phyloP scores from a whole-genome alignment of 2,113 vertebrate species.

The Actinemys pallida region DNA sequence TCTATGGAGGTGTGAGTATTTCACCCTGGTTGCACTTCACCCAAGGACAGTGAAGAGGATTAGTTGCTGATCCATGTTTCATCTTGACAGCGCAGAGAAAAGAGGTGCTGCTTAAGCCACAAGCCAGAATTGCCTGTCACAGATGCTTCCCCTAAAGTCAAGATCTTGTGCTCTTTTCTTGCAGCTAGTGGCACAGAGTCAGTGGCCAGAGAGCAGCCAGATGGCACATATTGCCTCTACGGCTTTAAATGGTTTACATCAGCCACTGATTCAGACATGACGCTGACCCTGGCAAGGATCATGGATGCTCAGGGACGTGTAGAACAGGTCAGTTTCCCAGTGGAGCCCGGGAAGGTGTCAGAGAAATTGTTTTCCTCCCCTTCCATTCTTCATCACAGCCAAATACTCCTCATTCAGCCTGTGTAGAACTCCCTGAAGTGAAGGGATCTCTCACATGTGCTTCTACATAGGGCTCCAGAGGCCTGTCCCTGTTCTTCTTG shows the following conservation, averaged over 20 bases:
- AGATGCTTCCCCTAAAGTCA: background rate
- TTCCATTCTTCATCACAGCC: background rate
- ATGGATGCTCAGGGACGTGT: slow-evolving; percentile 76
- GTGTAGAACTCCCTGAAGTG: background rate
- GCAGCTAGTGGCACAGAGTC: slow-evolving; percentile 86
- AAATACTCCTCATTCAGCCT: background rate
- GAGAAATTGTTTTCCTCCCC: background rate
- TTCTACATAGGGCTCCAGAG: slow-evolving; percentile 80
- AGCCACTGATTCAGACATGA: slow-evolving; percentile 88
- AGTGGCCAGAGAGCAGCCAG: slow-evolving; percentile 80
- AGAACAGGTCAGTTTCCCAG: slow-evolving; percentile 59
- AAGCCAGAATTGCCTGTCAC: background rate
- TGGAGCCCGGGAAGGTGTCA: background rate
- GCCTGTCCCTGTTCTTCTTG: slow-evolving; percentile 88
- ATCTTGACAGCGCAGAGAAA: background rate
- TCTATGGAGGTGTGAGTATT: background rate
- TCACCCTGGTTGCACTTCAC: background rate
- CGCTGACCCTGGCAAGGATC: slow-evolving; percentile 86
- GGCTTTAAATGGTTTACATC: slow-evolving; percentile 93
- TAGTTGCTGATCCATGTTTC: slow-evolving; percentile 22
- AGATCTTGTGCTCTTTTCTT: slow-evolving; percentile 6
- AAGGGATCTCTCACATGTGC: background rate
- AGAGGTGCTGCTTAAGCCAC: background rate
- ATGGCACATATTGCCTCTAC: slow-evolving; percentile 83
- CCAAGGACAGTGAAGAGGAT: background rate